Evolutionary conservation across 2,797 vertebrate genomes (phyloP), one percentile per base, ranked within the genome.

Genomic region (Melanotaenia pygmaea): DNA sequence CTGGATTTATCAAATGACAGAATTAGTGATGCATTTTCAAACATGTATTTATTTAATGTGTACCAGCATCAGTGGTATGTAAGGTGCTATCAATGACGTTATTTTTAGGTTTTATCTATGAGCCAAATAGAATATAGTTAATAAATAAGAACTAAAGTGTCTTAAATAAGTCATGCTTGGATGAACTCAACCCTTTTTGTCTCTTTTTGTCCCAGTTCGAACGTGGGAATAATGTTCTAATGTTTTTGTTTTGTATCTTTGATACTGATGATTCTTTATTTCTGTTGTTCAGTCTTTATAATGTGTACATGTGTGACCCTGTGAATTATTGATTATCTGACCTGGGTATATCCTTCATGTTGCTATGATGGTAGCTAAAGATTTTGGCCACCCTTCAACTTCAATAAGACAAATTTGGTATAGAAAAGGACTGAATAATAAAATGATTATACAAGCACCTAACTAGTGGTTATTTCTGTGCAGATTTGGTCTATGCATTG

Each of bases 1-100:
- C 28, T 68, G 22, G 50, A 68, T 75, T 28, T 40, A 40, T 43
- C 24, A 34, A 16, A 67, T 60, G 3, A 53, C 20, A 22, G 50
- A 53, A 10, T 26, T 12, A 24, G 10, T 22, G 24, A 3, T 47
- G n/a, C 18, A 20, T 47, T n/a, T 22, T 53, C 4, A 53, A 43
- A 43, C 43, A 45, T 45, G 51, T 3, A 24, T 54, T 26, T 13
- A 54, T 54, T 54, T 24, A 1, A 26, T 24, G 43, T 20, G 14
- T 10, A 38, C 37, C 37, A 38, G 11, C 10, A 43, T 43, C 40
- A 43, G 14, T 43, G 1, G 4, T 14, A 14, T 40, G 38, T 40
- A 14, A 5, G 38, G 3, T 40, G 14, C 38, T 4, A 40, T 40
- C 38, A 40, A 16, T 40, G 38, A 16, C 38, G 14, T 40, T 4